Evolutionary conservation across 1,140 invertebrate species (phyloP).

Genomic region (Calliphora vicina): DNA sequence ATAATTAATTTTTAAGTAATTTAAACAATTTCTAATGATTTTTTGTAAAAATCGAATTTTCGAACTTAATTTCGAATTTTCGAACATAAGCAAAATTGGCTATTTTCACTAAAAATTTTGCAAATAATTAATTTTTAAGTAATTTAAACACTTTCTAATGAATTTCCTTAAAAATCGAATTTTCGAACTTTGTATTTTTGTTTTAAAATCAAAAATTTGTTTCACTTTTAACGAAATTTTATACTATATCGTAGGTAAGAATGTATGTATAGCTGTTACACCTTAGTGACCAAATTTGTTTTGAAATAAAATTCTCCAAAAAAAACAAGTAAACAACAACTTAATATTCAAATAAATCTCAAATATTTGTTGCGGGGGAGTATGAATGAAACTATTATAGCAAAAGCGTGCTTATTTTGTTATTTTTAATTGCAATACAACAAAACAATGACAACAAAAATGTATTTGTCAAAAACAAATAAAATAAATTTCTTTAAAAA

Average conservation of each 20-base stretch:
- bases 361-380: not conserved
- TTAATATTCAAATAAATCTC: not conserved
- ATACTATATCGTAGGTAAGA: too few species aligned
- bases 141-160: too few species aligned
- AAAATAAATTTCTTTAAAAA: not conserved
- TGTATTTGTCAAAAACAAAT: not conserved
- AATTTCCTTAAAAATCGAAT: too few species aligned
- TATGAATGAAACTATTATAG: not conserved
- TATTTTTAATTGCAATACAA: not conserved
- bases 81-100: not conserved
- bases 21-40: not conserved
- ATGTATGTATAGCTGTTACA: too few species aligned
- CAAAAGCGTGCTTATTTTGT: conserved; percentile 9
- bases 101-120: not conserved
- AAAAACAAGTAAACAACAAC: too few species aligned
- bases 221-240: too few species aligned
- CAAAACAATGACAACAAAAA: not conserved
- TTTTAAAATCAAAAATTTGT: too few species aligned
- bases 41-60: not conserved
- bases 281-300: too few species aligned
- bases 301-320: too few species aligned
- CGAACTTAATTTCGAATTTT: not conserved
- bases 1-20: too few species aligned
- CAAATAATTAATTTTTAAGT: not conserved
- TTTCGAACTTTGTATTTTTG: too few species aligned